Evolutionary conservation across 2,797 vertebrate species (phyloP).

Genomic region (Hippocampus kuda): DNA sequence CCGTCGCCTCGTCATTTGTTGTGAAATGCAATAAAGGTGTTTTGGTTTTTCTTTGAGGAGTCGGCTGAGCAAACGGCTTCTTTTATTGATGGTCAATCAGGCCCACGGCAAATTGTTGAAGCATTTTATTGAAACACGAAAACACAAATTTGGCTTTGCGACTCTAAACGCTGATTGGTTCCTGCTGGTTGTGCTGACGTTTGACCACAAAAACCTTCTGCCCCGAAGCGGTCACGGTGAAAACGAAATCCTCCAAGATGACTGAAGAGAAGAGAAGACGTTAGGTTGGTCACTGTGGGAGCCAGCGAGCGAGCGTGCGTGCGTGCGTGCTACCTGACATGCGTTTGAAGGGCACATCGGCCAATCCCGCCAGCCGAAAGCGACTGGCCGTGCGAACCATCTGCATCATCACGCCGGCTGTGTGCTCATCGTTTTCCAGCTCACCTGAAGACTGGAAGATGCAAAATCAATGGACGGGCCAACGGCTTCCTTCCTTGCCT

Average conservation of each 20-base stretch:
- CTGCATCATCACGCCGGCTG: conserved; percentile 78
- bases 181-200: conserved; percentile 78
- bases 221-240: conserved; percentile 77
- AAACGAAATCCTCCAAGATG: conserved; percentile 82
- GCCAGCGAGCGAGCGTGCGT: not conserved
- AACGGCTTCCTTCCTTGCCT: not conserved
- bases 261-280: conserved; percentile 59
- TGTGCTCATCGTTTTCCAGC: conserved; percentile 83
- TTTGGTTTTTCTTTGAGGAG: conserved; percentile 14
- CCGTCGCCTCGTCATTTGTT: conserved; percentile 38
- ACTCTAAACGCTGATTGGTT: conserved; percentile 68
- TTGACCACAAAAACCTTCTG: conserved; percentile 91
- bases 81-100: not conserved
- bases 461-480: not conserved
- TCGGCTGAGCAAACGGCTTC: not conserved
- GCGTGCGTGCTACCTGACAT: conserved; percentile 66
- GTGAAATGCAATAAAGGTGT: conserved; percentile 64
- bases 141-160: not conserved
- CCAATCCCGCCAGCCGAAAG: conserved; percentile 66
- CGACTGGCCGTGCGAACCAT: conserved; percentile 80
- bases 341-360: conserved; percentile 76
- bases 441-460: conserved; percentile 81
- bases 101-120: not conserved
- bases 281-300: not conserved
- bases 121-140: conserved; percentile 1